phyloP scores from a whole-genome alignment of 2,113 vertebrate species.

The Zapornia atra region DNA sequence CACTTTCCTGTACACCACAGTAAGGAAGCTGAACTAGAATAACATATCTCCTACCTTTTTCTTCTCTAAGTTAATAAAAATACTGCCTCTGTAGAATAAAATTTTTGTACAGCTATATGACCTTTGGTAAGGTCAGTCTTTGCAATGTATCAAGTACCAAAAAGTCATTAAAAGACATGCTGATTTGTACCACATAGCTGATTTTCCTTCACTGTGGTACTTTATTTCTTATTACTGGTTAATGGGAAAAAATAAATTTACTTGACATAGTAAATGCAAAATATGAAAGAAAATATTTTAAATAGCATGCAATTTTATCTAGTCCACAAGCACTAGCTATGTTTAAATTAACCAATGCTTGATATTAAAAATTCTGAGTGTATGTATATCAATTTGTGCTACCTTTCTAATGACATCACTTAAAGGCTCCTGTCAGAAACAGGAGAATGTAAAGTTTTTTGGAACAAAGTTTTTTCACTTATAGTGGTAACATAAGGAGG shows the following conservation, averaged over 20 bases:
- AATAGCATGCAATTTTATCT: background rate
- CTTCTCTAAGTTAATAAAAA: background rate
- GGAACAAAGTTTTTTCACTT: background rate
- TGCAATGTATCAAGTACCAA: fast-evolving
- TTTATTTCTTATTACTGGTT: background rate
- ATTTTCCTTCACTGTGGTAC: background rate
- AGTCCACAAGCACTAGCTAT: background rate
- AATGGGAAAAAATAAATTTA: background rate
- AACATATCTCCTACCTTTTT: background rate
- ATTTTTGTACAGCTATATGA: background rate
- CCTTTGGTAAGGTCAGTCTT: background rate
- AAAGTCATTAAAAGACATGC: background rate
- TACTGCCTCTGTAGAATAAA: background rate
- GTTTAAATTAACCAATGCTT: background rate
- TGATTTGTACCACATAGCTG: background rate
- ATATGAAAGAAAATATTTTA: background rate
- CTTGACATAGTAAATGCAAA: background rate
- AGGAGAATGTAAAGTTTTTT: background rate
- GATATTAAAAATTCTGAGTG: background rate
- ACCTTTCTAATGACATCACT: background rate
- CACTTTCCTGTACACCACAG: background rate
- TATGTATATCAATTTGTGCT: background rate
- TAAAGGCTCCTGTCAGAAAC: background rate
- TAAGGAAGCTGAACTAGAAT: background rate
- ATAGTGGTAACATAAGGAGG: background rate